These are phyloP conservation scores for Peromyscus melanophrys DNA, from an alignment of 2,797 vertebrate genomes.

Conservation along the genomic window DNA sequence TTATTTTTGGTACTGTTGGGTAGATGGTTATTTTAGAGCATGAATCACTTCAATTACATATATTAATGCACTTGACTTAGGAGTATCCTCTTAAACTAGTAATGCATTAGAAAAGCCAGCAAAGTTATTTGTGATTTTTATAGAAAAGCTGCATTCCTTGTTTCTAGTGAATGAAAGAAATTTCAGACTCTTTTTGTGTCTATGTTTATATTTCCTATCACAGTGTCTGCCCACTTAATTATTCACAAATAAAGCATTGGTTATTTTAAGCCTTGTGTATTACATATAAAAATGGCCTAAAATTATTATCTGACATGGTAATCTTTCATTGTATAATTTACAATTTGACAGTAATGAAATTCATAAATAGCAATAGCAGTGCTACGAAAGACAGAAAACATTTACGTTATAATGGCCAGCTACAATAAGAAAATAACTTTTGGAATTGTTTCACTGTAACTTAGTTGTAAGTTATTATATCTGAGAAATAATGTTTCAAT, in stretches of 20 bases:
- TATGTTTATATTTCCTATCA: conserved; percentile 77
- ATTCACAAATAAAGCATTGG: conserved; percentile 79
- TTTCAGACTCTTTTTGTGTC: conserved; percentile 57
- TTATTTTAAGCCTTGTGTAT: conserved; percentile 80
- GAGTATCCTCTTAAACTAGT: conserved; percentile 25
- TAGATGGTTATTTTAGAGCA: conserved; percentile 35
- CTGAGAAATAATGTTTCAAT: conserved; percentile 65
- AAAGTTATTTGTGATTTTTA: conserved; percentile 27
- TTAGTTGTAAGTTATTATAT: conserved; percentile 76
- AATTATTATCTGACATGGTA: conserved; percentile 71
- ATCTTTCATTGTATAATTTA: conserved; percentile 82
- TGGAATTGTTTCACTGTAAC: conserved; percentile 56
- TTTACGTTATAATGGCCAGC: conserved; percentile 70
- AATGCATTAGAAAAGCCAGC: conserved; percentile 4
- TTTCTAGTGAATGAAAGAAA: conserved; percentile 60
- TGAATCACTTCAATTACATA: conserved; percentile 72
- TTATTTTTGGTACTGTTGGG: background rate
- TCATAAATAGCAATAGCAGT: conserved; percentile 74
- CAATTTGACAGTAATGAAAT: conserved; percentile 78
- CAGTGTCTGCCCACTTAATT: conserved; percentile 62
- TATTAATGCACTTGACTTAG: conserved; percentile 47
- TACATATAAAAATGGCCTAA: conserved; percentile 78
- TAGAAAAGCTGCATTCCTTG: conserved; percentile 69
- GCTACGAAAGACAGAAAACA: conserved; percentile 59
- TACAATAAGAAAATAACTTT: conserved; percentile 66